phyloP scores from a whole-genome alignment of 2,888 invertebrate species.

The Capitulum mitella region DNA sequence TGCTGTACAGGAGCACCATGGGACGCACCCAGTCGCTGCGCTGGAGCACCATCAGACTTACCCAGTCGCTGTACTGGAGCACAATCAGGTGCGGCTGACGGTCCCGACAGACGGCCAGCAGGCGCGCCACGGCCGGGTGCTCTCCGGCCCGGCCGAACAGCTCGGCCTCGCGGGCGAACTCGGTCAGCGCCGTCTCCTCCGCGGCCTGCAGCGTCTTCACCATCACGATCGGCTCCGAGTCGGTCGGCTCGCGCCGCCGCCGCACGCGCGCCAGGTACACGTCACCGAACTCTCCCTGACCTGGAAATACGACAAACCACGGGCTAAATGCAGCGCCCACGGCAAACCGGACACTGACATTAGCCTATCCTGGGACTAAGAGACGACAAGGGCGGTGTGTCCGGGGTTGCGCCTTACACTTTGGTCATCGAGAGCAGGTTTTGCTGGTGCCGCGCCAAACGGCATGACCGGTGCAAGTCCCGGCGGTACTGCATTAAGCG shows the following conservation, averaged over 20 bases:
- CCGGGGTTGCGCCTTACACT: no score
- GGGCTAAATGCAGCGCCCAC: no score
- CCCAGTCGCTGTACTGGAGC: constrained; percentile 80
- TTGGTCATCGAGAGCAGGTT: no score
- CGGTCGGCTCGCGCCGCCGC: constrained; percentile 27
- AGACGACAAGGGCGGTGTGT: no score
- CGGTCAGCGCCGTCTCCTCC: constrained; percentile 61
- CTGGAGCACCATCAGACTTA: constrained; percentile 43
- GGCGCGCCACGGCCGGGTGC: constrained; percentile 68
- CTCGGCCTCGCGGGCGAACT: constrained; percentile 83
- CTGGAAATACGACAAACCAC: no score
- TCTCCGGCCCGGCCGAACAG: constrained; percentile 64
- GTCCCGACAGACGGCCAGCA: constrained; percentile 66
- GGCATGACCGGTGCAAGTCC: no score
- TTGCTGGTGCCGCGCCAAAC: no score
- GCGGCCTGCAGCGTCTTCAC: constrained; percentile 51
- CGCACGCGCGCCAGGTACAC: constrained; percentile 63
- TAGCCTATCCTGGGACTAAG: no score
- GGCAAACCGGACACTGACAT: no score
- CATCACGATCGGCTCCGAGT: constrained; percentile 51
- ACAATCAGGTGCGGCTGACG: constrained; percentile 78
- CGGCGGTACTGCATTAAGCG: no score
- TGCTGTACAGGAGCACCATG: no score
- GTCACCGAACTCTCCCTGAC: constrained; percentile 88
- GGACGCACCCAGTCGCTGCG: constrained; percentile 50